Evolutionary conservation across 2,113 vertebrate species (phyloP).

Genomic region (Ciconia maguari): DNA sequence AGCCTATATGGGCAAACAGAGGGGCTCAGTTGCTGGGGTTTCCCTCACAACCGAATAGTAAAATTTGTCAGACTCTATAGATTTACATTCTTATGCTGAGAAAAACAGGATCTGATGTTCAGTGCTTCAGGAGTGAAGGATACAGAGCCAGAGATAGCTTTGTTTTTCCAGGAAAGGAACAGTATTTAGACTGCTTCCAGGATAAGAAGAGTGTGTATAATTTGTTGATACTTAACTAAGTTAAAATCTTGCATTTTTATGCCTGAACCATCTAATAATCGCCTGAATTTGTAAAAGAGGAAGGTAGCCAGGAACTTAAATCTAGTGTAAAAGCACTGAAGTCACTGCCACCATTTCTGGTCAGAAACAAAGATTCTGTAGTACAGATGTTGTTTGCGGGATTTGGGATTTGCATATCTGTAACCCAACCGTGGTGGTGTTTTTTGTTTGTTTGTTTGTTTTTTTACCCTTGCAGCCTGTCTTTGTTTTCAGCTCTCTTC

Average conservation of each 20-base stretch:
- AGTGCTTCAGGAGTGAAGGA: not conserved
- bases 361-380: not conserved
- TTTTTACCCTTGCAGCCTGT: constrained; percentile 64
- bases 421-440: not conserved
- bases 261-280: not conserved
- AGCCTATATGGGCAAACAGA: not conserved
- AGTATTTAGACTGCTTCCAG: not conserved
- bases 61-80: not conserved
- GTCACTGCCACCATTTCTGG: not conserved
- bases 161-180: not conserved
- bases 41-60: not conserved
- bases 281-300: not conserved
- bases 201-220: not conserved
- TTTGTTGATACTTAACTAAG: not conserved
- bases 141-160: not conserved
- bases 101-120: not conserved
- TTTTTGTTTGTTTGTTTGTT: not conserved
- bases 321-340: not conserved
- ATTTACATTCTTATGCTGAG: not conserved
- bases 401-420: not conserved
- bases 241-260: not conserved
- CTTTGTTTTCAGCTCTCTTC: constrained; percentile 84
- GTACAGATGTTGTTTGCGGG: not conserved
- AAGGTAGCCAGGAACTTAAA: not conserved
- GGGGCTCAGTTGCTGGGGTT: not conserved